Evolutionary conservation across 1,140 invertebrate genomes (phyloP), one percentile per base, ranked within the genome.

Genomic region (Holcopasites calliopsidis): DNA sequence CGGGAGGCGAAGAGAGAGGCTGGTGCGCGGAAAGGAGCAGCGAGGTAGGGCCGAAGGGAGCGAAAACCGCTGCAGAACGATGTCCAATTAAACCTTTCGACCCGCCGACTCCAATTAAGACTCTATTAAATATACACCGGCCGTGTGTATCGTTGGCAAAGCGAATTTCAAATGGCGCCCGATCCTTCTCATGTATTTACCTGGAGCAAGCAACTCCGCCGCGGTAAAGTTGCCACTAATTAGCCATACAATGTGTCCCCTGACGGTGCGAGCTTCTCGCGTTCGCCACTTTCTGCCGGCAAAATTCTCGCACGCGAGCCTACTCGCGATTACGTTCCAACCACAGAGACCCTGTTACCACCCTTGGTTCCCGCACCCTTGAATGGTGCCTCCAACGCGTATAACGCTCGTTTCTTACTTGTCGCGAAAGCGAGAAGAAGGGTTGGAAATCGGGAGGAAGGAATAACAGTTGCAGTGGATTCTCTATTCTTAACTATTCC

Each of bases 11-110:
- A 23, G 21, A 28, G 18, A 5, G 18, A 10, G 18, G 1, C 16
- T 18, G 13, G 55, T 6, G 60, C 16, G 23, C 5, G 35, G 40
- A 1, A 23, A 26, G 26, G 38, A 13, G 44, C 28, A 16, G 18
- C 40, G 55, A 64, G 65, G 35, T 31, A 13, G 11, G 60, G 35
- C 23, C 18, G 55, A 55, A 71, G 55, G 38, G 58, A 50, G 40
- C 47, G 60, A 55, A 73, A 72, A 82, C 79, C 79, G 52, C 72
- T 64, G 52, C 44, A 31, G 66, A 78, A 82, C 57, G 80, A 83
- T 83, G 82, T 83, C 82, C 82, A 84, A 84, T 84, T 84, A 84
- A 84, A 83, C 70, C 81, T 83, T 80, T 84, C 81, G 81, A 74
- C 73, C 70, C 65, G 65, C 71, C 76, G 64, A 80, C 82, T 83